Evolutionary conservation across 92 coral and sea anemone genomes (phyloP), one percentile per base, ranked within the genome.

Genomic region (Porites cylindrica): DNA sequence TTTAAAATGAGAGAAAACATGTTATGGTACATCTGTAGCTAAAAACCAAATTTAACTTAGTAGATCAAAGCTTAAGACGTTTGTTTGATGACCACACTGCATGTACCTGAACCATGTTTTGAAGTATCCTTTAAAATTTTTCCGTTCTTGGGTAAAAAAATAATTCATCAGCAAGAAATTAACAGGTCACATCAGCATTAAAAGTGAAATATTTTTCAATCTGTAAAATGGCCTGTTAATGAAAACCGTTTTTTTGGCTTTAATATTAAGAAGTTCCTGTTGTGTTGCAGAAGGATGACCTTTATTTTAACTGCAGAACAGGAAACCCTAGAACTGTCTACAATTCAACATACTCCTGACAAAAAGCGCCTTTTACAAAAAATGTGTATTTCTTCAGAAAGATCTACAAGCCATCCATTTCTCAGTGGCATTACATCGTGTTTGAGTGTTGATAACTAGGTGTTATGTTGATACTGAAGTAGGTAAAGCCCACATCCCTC

Each of bases 1-100:
- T 95, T 95, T 86, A 83, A 95, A 95, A 93, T 93, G 98, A 95
- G 98, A 95, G 93, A 93, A 93, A 91, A 95, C 89, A 93, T 75
- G 90, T 91, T 95, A 92, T 92, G 93, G 93, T 92, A 94, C 90
- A 88, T 90, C 92, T 94, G 95, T 54, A 81, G 75, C 88, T 78
- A 79, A 85, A 60, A 62, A 60, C 70, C 68, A 76, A 75, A 82
- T 67, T 74, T 82, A 80, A 85, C 23, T 74, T 81, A 78, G 83
- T 66, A 63, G 73, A 38, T 38, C 47, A 38, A 38, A 79, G 23
- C 63, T 80, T 79, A 66, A 60, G 47, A 38, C 47, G 47, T 38
- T 38, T 38, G 47, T 38, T 38, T 38, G 47, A 38, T 4, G 47
- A 38, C 47, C 47, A 38, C 23, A 50, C 24, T 54, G 78, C 78